Percentiles rank a stretch among this genome's conserved stretches.
phyloP scores from a whole-genome alignment of 2,797 vertebrate genomes.

The Chrysocyon brachyurus region DNA sequence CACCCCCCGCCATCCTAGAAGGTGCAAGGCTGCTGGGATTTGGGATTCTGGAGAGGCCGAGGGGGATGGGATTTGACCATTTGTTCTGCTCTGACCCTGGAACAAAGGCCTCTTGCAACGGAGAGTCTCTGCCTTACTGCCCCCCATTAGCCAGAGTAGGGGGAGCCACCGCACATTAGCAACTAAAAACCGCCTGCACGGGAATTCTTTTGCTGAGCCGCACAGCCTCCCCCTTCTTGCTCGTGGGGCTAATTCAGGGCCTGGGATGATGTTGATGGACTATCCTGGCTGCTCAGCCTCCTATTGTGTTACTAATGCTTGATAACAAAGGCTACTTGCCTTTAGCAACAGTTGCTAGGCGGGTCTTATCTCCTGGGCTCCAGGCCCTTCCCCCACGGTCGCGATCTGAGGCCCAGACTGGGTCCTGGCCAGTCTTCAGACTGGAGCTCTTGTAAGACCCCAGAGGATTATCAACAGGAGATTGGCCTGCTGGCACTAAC shows the following conservation, averaged over 20 bases:
- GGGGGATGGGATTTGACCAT: constrained; percentile 42
- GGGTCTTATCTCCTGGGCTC: constrained; percentile 73
- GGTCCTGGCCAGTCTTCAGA: neutral
- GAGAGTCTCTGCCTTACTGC: neutral
- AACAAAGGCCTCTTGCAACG: constrained; percentile 67
- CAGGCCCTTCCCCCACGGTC: constrained; percentile 65
- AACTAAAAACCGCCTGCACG: constrained; percentile 35
- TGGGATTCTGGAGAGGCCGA: neutral
- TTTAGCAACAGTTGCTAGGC: constrained; percentile 73
- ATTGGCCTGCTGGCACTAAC: neutral
- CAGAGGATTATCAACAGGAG: neutral
- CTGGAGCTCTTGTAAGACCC: neutral
- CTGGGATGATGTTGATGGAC: constrained; percentile 60
- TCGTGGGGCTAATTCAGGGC: constrained; percentile 54
- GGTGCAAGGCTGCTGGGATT: neutral
- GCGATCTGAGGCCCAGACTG: neutral
- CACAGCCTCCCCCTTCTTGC: neutral
- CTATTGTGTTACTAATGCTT: constrained; percentile 74
- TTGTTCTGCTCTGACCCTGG: constrained; percentile 60
- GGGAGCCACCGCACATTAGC: constrained; percentile 47
- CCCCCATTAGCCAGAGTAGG: constrained; percentile 38
- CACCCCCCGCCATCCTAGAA: neutral
- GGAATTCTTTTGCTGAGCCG: constrained; percentile 66
- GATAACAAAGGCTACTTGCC: constrained; percentile 71
- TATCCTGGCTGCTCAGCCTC: constrained; percentile 47